A percentile compares a stretch with the other conserved stretches of the same genome.
These are phyloP conservation scores for Aramus guarauna DNA, from an alignment of 2,113 vertebrate genomes.

Conservation along the genomic window DNA sequence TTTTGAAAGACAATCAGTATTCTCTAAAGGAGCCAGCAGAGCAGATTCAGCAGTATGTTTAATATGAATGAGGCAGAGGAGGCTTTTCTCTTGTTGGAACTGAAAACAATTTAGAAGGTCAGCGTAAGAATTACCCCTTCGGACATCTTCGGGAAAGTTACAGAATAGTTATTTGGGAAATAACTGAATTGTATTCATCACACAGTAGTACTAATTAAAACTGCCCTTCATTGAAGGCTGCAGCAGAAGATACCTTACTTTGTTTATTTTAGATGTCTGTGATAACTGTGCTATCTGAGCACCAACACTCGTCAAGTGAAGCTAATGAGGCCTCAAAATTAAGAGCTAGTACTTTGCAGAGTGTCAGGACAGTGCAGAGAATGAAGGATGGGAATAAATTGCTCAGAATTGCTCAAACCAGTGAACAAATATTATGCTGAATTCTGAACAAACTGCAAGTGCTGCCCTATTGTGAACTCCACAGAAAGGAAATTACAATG, in stretches of 20 bases:
- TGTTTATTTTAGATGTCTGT: background rate
- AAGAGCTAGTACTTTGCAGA: background rate
- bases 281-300: background rate
- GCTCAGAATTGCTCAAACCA: background rate
- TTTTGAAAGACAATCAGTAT: background rate
- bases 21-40: background rate
- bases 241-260: background rate
- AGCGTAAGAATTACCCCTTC: background rate
- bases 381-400: background rate
- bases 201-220: background rate
- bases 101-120: background rate
- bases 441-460: background rate
- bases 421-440: background rate
- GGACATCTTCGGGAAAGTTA: background rate
- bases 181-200: background rate
- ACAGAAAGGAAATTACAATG: slow-evolving; percentile 2
- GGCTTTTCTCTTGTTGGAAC: background rate
- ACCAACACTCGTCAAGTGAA: background rate
- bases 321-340: slow-evolving; percentile 26
- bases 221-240: background rate
- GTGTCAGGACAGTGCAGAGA: background rate
- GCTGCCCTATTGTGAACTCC: background rate
- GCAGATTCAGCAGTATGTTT: background rate
- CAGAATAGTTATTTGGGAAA: background rate
- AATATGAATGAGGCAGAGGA: background rate